Base-by-base conservation (phyloP, 2,113 vertebrate species). In the Corythaeola cristata region DNA sequence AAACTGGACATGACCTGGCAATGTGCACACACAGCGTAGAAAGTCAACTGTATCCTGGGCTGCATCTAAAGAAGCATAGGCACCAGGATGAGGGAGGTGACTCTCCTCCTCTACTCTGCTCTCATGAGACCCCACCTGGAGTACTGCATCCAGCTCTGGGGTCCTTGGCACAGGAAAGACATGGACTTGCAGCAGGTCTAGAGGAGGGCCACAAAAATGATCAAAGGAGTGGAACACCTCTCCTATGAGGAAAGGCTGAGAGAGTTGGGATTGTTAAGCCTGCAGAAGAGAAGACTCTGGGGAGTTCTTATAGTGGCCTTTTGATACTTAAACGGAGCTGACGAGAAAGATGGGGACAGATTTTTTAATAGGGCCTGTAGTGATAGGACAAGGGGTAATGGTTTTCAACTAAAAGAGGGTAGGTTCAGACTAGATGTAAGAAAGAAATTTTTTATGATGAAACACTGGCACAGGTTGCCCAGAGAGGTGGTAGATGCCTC, bases 311-410 rank as follows among this genome's bases (percentile, higher is more conserved):
- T 10, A 15, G 72, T 2, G 1, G 37, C 24, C 24, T 69, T 32
- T 11, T 72, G 44, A 2, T 44, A 32, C 13, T 35, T 69, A 49
- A 26, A 77, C 7, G 33, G 16, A 9, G 3, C 23, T 11, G 60
- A 58, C 19, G n/a, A 32, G 33, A 58, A 39, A 76, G 16, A 12
- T 39, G 24, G 26, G 5, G 60, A 33, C 13, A 13, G 5, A 26
- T n/a, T 12, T 69, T 50, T 76, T 49, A 15, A 5, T 5, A 49
- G 12, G 17, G 5, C 5, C 3, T 30, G 20, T 47, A 11, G 39
- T 0, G 1, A 23, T 2, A 16, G 17, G 6, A 28, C 15, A 50
- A 72, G 27, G 15, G 1, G 3, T 13, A 22, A 23, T 50, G 14
- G 11, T 50, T 71, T 64, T 41, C 18, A 78, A 50, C 3, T 33